Conservation (phyloP, 2,797 vertebrate species). For the Falco novaeseelandiae region DNA sequence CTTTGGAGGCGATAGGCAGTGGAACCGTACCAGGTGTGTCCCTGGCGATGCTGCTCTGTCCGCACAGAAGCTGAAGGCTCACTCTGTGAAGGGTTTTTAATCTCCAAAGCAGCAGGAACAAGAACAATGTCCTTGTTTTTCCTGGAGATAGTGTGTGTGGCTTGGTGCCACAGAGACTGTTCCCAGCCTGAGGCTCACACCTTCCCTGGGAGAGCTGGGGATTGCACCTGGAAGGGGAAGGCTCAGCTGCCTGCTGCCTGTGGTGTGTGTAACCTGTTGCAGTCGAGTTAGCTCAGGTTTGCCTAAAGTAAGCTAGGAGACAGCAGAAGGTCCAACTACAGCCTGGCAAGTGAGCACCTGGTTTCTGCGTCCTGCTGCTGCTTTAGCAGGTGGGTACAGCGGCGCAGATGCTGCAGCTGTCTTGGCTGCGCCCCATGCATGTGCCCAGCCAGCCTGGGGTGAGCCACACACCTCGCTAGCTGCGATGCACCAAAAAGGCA, state of each 20-base stretch:
- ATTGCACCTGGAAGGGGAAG: neutral
- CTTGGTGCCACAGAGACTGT: fast-evolving
- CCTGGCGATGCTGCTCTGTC: neutral
- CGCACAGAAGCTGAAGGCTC: neutral
- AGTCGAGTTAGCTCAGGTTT: fast-evolving
- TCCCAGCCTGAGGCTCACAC: neutral
- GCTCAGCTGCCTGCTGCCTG: neutral
- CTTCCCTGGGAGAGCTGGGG: neutral
- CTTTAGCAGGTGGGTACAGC: neutral
- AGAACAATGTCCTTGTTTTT: fast-evolving
- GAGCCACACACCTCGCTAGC: too few relatives aligned
- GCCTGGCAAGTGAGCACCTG: fast-evolving
- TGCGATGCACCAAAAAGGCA: neutral
- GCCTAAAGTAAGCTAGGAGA: neutral
- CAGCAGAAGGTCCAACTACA: fast-evolving
- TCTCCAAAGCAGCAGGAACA: neutral
- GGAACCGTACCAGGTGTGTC: fast-evolving
- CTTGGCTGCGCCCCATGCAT: fast-evolving
- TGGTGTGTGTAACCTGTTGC: neutral
- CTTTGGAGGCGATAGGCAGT: neutral
- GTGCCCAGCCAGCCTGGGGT: fast-evolving
- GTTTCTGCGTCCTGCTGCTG: fast-evolving
- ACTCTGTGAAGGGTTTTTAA: fast-evolving
- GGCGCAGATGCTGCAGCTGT: neutral
- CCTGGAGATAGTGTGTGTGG: fast-evolving